These are phyloP conservation scores for Polydrusus tereticollis DNA, from an alignment of 2,888 invertebrate genomes.

Conservation along the genomic window DNA sequence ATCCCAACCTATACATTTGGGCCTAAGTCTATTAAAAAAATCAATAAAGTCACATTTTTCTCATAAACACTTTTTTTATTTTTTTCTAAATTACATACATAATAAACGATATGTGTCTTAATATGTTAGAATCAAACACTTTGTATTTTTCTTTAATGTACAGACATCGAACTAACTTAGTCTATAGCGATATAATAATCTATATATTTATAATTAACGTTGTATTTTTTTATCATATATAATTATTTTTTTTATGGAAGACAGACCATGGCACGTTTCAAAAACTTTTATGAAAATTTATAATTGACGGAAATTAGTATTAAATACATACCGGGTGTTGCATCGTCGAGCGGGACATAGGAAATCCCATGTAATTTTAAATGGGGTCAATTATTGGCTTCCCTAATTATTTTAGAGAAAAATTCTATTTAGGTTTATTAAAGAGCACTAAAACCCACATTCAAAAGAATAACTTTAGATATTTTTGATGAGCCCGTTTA, in stretches of 20 bases:
- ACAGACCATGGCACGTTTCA: constrained; percentile 64
- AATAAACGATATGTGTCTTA: constrained; percentile 30
- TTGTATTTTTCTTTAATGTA: constrained; percentile 30
- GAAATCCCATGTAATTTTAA: too few species aligned
- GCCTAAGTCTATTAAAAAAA: too few species aligned
- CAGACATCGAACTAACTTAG: constrained; percentile 35
- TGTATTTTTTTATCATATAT: constrained; percentile 19
- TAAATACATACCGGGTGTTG: background rate
- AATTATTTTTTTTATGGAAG: constrained; percentile 62
- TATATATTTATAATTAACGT: constrained; percentile 15
- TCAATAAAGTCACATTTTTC: background rate
- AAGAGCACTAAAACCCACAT: too few species aligned
- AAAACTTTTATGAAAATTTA: constrained; percentile 57
- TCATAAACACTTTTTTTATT: constrained; percentile 19
- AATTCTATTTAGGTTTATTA: too few species aligned
- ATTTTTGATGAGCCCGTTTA: too few species aligned
- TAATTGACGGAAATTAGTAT: constrained; percentile 42
- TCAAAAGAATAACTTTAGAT: too few species aligned
- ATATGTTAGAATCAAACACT: constrained; percentile 31
- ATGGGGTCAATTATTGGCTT: too few species aligned
- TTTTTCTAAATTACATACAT: constrained; percentile 21
- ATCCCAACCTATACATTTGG: too few species aligned
- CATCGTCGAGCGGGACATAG: too few species aligned
- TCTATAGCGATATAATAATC: background rate
- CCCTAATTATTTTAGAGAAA: too few species aligned